Percentiles rank a stretch among this genome's conserved stretches.
phyloP scores from a whole-genome alignment of 2,113 vertebrate species.

The Gallinago paraguaiae region DNA sequence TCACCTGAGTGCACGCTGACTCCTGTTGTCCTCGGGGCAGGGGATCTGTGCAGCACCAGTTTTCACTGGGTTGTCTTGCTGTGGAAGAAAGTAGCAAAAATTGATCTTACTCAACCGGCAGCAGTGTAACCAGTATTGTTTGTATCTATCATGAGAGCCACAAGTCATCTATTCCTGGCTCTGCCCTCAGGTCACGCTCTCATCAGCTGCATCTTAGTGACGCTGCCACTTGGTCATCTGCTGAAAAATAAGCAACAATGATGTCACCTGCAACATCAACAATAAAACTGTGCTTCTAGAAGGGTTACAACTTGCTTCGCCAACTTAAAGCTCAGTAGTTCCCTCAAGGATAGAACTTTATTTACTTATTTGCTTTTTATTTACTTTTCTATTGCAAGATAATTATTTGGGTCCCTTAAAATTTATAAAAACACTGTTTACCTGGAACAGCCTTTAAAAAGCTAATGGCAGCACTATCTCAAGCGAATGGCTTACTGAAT shows the following conservation, averaged over 20 bases:
- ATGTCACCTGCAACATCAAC: neutral
- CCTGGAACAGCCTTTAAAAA: neutral
- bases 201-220: neutral
- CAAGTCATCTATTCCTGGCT: neutral
- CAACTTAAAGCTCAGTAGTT: neutral
- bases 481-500: neutral
- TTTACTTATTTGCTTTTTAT: neutral
- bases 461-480: neutral
- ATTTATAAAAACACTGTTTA: neutral
- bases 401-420: neutral
- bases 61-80: neutral
- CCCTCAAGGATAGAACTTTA: neutral
- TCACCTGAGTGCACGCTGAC: neutral
- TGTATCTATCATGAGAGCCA: neutral
- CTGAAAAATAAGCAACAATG: neutral
- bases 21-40: neutral
- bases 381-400: neutral
- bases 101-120: neutral
- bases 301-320: neutral
- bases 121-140: neutral
- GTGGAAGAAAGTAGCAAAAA: neutral
- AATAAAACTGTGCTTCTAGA: neutral
- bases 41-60: neutral
- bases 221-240: neutral
- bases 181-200: neutral